A percentile compares a stretch with the other conserved stretches of the same genome.
phyloP scores from a whole-genome alignment of 2,113 vertebrate species.

The Passer montanus region DNA sequence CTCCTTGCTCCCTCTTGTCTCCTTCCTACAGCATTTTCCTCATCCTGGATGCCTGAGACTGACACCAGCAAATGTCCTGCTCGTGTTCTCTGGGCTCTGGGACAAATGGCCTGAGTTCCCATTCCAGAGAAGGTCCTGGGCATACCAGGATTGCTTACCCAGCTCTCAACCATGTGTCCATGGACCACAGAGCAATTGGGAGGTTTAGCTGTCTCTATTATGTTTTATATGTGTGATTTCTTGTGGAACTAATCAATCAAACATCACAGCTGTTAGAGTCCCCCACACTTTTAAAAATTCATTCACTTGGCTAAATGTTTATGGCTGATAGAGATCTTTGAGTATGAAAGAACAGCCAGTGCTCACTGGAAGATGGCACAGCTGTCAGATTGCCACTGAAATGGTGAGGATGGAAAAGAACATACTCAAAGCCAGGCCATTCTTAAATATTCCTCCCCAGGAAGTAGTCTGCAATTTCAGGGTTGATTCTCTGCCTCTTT shows the following conservation, averaged over 20 bases:
- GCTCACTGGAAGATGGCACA: neutral
- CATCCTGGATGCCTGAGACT: neutral
- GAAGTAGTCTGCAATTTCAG: neutral
- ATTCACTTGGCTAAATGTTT: neutral
- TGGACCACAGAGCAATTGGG: neutral
- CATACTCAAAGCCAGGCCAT: neutral
- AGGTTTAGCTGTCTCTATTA: neutral
- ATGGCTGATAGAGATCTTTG: neutral
- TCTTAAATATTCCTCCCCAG: neutral
- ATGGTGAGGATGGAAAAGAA: neutral
- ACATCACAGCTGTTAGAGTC: neutral
- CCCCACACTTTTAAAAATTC: neutral
- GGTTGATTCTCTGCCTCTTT: neutral
- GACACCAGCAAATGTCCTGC: neutral
- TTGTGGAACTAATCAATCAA: neutral
- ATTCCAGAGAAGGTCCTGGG: neutral
- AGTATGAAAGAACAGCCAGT: neutral
- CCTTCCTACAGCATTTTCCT: neutral
- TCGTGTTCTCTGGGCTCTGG: neutral
- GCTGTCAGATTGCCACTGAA: neutral
- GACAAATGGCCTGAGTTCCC: neutral
- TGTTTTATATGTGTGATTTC: neutral
- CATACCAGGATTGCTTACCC: neutral
- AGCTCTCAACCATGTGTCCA: fast-evolving
- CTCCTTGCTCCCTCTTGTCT: neutral